Conservation (phyloP, 2,113 vertebrate genomes). For the Tretioscincus oriximinensis region DNA sequence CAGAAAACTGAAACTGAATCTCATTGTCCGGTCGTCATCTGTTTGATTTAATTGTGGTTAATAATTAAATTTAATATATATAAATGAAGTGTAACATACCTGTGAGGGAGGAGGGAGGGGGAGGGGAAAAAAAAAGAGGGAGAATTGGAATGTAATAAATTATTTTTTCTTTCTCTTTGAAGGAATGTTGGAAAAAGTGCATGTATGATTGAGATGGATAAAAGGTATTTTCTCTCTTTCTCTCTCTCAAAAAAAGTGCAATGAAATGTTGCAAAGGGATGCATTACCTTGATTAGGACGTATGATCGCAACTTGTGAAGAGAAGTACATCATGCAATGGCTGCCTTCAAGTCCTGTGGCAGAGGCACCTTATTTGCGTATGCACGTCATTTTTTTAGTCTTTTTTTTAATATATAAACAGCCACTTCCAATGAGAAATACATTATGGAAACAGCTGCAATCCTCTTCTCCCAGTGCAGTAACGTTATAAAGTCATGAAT, state of each 20-base stretch:
- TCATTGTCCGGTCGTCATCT: too few species aligned
- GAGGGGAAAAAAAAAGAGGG: too few species aligned
- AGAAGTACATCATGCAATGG: constrained; percentile 48
- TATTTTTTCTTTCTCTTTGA: constrained; percentile 35
- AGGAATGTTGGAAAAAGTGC: too few species aligned
- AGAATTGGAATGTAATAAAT: constrained; percentile 20
- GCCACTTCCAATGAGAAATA: constrained; percentile 38
- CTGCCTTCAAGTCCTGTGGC: constrained; percentile 48
- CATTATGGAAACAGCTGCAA: constrained; percentile 35
- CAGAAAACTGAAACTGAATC: too few species aligned
- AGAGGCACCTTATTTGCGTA: constrained; percentile 26
- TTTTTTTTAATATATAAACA: constrained; percentile 58
- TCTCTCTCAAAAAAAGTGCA: too few species aligned
- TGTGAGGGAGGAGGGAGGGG: too few species aligned
- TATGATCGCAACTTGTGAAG: constrained; percentile 24
- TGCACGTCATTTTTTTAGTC: constrained; percentile 33
- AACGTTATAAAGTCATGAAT: constrained; percentile 43
- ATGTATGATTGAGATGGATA: too few species aligned
- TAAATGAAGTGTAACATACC: too few species aligned
- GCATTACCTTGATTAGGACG: constrained; percentile 43
- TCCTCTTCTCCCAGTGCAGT: neutral
- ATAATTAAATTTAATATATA: too few species aligned
- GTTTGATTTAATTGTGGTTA: too few species aligned
- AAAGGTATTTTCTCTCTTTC: too few species aligned
- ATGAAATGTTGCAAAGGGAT: constrained; percentile 3